Evolutionary conservation across 2,888 invertebrate genomes (phyloP), one percentile per base, ranked within the genome.

Genomic region (Phalera bucephala): DNA sequence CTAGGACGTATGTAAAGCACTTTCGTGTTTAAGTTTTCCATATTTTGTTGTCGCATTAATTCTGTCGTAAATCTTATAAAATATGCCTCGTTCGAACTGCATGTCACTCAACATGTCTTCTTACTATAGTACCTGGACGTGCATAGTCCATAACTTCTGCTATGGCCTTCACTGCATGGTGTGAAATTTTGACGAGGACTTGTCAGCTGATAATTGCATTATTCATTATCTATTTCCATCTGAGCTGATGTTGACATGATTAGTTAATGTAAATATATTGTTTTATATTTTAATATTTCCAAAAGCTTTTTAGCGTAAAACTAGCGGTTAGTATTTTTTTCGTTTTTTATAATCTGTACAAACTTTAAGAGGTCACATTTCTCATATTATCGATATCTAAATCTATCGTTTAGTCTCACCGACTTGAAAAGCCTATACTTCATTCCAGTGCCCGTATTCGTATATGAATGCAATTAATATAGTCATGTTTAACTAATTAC

Each of bases 401-500:
- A 54, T 51, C 45, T 28, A 41, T 44, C 35, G 40, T n/a, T n/a
- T 46, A 49, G 44, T 35, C 19, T 36, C 13, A 34, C 31, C 36
- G 12, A 33, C 40, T 55, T 33, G 46, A 52, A 46, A 51, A 43
- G 40, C 27, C 37, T 31, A 30, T 35, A 38, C 40, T 43, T 51
- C 48, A 56, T 59, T 55, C 56, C 45, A 26, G 27, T 13, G 25
- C 25, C 60, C 52, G 48, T 56, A 52, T 43, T 40, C 25, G 51
- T 41, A 48, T 52, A 52, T 40, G 35, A 48, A 55, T 55, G 37
- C 60, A 41, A 43, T 52, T 47, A 51, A 52, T 56, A 44, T 28
- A 41, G 40, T 41, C 33, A 25, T 40, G 52, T 25, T 12, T 6
- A 3, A 25, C n/a, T 42, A 40, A 59, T 52, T 33, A 52, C 35